Base-by-base conservation (phyloP, 2,888 invertebrate species). In the Metellina segmentata region DNA sequence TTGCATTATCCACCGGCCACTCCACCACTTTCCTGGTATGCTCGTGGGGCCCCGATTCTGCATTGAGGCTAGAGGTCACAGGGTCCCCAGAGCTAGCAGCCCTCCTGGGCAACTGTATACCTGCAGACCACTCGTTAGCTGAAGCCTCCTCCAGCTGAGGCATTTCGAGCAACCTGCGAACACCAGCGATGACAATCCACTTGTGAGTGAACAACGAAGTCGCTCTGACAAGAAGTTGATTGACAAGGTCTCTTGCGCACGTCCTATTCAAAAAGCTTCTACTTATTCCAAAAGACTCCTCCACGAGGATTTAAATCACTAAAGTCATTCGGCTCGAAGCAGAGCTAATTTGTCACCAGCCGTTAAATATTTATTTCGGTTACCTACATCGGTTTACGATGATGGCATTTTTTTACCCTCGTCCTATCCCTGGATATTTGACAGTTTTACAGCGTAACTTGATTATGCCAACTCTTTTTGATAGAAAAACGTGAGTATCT, bases 1-100 rank as follows among this genome's bases (percentile, higher is more conserved):
- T 81, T 5, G 90, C 74, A 86, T 91, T 75, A 86, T 91, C 90
- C 81, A 34, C 70, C 51, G 86, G 81, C 90, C 90, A 91, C 16
- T 91, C 90, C 34, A 81, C 81, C 52, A 78, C 51, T 71, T 82
- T 86, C n/a, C 77, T 61, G 7, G 51, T 69, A 13, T 86, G 75
- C 34, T 34, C 34, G 20, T 77, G 16, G 6, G 69, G 52, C 11
- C 48, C 69, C 16, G 61, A 49, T 20, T 81, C 78, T 51, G 53
- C 70, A 86, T 86, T 86, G 16, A 34, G 34, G 34, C 34, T 34
- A 34, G 34, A 34, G 34, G 19, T 52, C 13, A n/a, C 71, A 13
- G 34, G 81, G 16, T 81, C 86, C 34, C 48, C 34, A 5, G 69
- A 49, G 52, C 53, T 81, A 16, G 69, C 51, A 11, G 19, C 71